Percentiles rank a stretch among this genome's conserved stretches.
phyloP scores from a whole-genome alignment of 2,888 invertebrate genomes.

The Agonopterix heracliana region DNA sequence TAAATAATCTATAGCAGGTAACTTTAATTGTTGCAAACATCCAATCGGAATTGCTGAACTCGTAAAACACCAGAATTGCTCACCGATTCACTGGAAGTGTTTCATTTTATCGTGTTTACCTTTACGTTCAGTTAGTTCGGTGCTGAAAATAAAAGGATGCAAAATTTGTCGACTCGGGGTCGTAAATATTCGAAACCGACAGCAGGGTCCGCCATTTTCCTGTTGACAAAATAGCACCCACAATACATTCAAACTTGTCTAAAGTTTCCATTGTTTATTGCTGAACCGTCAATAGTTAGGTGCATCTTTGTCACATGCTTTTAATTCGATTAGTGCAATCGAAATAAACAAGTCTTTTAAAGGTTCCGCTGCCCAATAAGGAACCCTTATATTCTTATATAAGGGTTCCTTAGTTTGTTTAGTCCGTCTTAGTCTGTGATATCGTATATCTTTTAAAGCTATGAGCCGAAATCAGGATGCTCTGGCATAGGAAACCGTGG shows the following conservation, averaged over 20 bases:
- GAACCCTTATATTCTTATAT: no score
- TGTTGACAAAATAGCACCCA: constrained; percentile 71
- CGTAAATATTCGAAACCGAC: constrained; percentile 67
- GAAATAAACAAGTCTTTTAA: not conserved
- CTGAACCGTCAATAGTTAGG: constrained; percentile 43
- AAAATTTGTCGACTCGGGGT: constrained; percentile 61
- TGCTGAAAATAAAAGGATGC: constrained; percentile 61
- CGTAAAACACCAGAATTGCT: constrained; percentile 8
- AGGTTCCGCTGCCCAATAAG: no score
- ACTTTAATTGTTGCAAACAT: not conserved
- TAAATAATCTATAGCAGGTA: no score
- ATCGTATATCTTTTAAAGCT: no score
- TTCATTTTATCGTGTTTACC: constrained; percentile 52
- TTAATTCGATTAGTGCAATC: constrained; percentile 40
- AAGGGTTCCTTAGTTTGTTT: no score
- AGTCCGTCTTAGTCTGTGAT: no score
- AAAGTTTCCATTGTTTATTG: constrained; percentile 67
- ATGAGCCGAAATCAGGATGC: no score
- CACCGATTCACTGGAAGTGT: constrained; percentile 23
- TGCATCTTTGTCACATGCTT: constrained; percentile 35
- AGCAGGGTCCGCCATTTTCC: constrained; percentile 68
- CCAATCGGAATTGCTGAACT: not conserved
- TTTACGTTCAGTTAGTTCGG: constrained; percentile 50
- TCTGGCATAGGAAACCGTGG: no score
- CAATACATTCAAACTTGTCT: constrained; percentile 68